Conservation (phyloP, 2,113 vertebrate species). For the Collichthys lucidus region DNA sequence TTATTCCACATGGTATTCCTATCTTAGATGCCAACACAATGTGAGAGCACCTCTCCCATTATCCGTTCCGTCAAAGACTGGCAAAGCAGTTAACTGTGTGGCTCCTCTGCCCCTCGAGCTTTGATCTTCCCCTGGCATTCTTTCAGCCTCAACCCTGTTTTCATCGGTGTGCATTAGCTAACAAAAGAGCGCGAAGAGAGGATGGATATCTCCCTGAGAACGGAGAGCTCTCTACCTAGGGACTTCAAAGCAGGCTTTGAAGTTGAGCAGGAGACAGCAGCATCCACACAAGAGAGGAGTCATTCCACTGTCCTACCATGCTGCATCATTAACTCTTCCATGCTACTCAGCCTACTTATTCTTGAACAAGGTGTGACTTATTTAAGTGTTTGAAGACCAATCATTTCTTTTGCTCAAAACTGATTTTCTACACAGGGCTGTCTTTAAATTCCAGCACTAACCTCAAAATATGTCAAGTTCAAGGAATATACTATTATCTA, state of each 20-base stretch:
- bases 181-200: slow-evolving; percentile 68
- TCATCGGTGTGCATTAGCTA: slow-evolving; percentile 71
- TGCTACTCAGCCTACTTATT: slow-evolving; percentile 35
- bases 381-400: not conserved
- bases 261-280: slow-evolving; percentile 69
- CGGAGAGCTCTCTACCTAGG: slow-evolving; percentile 62
- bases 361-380: slow-evolving; percentile 26
- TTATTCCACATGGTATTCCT: slow-evolving; percentile 7
- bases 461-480: slow-evolving; percentile 6
- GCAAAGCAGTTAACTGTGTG: slow-evolving; percentile 70
- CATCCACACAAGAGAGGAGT: slow-evolving; percentile 54
- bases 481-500: not conserved
- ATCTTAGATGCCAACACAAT: slow-evolving; percentile 26
- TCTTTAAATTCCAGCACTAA: not conserved
- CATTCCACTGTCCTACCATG: slow-evolving; percentile 45
- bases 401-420: not conserved
- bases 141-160: slow-evolving; percentile 69
- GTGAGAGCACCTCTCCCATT: slow-evolving; percentile 39
- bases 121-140: slow-evolving; percentile 79
- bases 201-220: slow-evolving; percentile 74
- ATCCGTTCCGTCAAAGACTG: slow-evolving; percentile 61
- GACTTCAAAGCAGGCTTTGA: slow-evolving; percentile 83
- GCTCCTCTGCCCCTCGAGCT: slow-evolving; percentile 61
- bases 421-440: not conserved
- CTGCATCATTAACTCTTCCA: slow-evolving; percentile 55